phyloP scores from a whole-genome alignment of 2,797 vertebrate genomes.

The Sparus aurata region DNA sequence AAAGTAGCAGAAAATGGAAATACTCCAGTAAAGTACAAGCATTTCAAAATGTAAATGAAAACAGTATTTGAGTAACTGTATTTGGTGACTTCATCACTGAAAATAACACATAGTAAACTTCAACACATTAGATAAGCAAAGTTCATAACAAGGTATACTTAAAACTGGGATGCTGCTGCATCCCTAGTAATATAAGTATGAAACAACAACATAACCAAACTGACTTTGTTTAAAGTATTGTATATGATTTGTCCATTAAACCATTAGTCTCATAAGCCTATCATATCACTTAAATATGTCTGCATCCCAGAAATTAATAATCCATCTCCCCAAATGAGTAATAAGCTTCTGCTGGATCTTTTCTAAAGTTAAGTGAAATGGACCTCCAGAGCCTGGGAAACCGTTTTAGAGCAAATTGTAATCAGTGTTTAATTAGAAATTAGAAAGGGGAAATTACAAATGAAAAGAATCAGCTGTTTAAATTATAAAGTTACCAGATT shows the following conservation, averaged over 20 bases:
- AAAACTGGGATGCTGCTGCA: no score
- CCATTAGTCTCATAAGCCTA: neutral
- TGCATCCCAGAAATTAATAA: neutral
- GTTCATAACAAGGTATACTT: no score
- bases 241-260: neutral
- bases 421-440: constrained; percentile 7
- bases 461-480: neutral
- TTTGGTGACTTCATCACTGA: no score
- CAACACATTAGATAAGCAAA: no score
- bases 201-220: neutral
- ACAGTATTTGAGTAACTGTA: no score
- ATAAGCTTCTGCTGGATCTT: neutral
- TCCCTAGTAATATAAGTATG: neutral
- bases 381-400: neutral
- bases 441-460: neutral
- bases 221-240: neutral
- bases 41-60: no score
- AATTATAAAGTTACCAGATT: neutral
- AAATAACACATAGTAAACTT: no score
- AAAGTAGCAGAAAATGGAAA: no score
- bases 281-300: neutral
- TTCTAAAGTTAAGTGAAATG: neutral
- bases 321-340: neutral
- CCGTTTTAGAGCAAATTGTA: neutral
- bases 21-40: no score